A percentile compares a stretch with the other conserved stretches of the same genome.
phyloP scores from a whole-genome alignment of 1,140 invertebrate species.

The Zaprionus capensis region DNA sequence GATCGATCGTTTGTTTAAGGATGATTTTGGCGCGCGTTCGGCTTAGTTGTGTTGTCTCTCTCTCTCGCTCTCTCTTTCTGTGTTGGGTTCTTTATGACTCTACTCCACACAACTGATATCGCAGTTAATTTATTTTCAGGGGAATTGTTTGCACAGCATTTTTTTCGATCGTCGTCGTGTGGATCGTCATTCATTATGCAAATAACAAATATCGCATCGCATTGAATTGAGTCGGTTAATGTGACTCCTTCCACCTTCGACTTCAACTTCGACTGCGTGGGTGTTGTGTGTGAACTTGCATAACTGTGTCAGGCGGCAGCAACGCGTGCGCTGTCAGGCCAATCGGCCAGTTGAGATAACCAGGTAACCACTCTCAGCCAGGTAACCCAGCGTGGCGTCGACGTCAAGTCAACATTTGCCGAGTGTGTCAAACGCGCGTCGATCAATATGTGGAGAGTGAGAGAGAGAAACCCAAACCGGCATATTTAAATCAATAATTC shows the following conservation, averaged over 20 bases:
- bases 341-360: constrained; percentile 18
- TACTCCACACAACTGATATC: constrained; percentile 47
- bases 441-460: constrained; percentile 43
- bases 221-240: constrained; percentile 50
- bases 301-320: constrained; percentile 70
- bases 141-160: constrained; percentile 60
- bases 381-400: constrained; percentile 19
- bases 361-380: constrained; percentile 26
- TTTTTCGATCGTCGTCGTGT: constrained; percentile 31
- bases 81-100: constrained; percentile 52
- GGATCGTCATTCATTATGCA: constrained; percentile 51
- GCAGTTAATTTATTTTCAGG: constrained; percentile 39
- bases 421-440: constrained; percentile 78
- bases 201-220: constrained; percentile 46
- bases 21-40: constrained; percentile 69
- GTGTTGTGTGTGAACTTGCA: constrained; percentile 76
- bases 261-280: constrained; percentile 52
- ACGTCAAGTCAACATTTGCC: constrained; percentile 69
- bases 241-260: constrained; percentile 24
- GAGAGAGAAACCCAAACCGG: constrained; percentile 6
- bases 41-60: neutral
- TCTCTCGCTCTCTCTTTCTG: neutral
- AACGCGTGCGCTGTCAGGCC: constrained; percentile 53
- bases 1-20: constrained; percentile 51
- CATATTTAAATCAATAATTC: constrained; percentile 74